Base-by-base conservation (phyloP, 2,888 invertebrate species). In the Lasioglossum marginatum region DNA sequence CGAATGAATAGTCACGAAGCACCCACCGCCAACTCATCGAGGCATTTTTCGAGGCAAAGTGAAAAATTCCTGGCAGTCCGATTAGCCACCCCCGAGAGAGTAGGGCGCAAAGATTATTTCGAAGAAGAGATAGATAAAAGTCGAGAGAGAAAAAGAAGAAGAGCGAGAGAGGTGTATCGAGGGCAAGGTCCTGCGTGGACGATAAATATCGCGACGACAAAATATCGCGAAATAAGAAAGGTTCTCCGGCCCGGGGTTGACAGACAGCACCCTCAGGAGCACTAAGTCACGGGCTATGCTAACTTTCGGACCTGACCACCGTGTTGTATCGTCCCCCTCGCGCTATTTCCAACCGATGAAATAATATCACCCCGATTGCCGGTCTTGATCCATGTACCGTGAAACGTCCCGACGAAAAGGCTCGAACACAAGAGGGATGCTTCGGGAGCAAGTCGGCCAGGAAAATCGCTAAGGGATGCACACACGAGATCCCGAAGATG, bases 281-380 rank as follows among this genome's bases (percentile, higher is more conserved):
- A 94, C 94, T 95, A 95, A 95, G 95, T 95, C 95, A 95, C 91
- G 88, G 90, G 72, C 93, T 94, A 95, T 94, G 93, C 94, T 94
- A 94, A 94, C 94, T 93, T 90, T 87, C 87, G 84, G 77, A 23
- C 71, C 87, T 79, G 82, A 70, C 82, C 82, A 45, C 31, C 66
- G 68, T n/a, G 34, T 19, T 34, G 66, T 31, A 37, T 16, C 63
- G 16, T 63, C 75, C 74, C 74, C 73, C 31, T 74, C 86, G 74
- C 90, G 85, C 90, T 87, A 86, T 90, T 89, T 87, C 91, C 91
- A 89, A 87, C 92, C 92, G 92, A 92, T 92, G 93, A 94, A 93
- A 93, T 94, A 94, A 94, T 93, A 92, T 92, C 91, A 89, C 88
- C 89, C 91, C 90, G 90, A 92, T 90, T 90, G 90, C 90, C 87